Evolutionary conservation across 2,113 vertebrate genomes (phyloP), one percentile per base, ranked within the genome.

Genomic region (Osmerus mordax): DNA sequence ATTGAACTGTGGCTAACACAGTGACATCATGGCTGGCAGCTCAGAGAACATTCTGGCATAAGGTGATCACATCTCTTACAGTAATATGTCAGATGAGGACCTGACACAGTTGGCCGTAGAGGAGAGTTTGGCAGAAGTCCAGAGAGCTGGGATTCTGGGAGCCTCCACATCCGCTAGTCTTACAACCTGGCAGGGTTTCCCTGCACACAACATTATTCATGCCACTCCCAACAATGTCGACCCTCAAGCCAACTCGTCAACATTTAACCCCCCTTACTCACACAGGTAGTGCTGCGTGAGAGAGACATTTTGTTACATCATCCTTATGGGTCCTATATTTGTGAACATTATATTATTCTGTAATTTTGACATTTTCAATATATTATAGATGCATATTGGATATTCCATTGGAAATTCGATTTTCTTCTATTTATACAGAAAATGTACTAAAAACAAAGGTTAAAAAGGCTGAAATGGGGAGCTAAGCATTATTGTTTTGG

Each of bases 81-180:
- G 90, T 21, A 93, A 93, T 74, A 79, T 97, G 80, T 93, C 92
- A 0, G 94, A 95, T 79, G 94, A 95, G 0, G 93, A 95, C 71
- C 91, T 95, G 16, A 81, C 95, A 60, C 91, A 94, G 83, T 88
- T 95, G 92, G 94, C 94, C 75, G 94, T 95, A 0, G 93, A 94
- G 77, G 93, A 93, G 84, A 95, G 94, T 76, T 69, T 96, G 47
- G 76, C 74, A 0, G 92, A 93, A 4, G 23, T 12, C 25, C 60
- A 41, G 63, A 65, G 63, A 65, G 11, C 63, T 65, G 60, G 60
- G 60, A 28, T 13, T 13, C 11, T 62, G 25, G 28, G 60, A 62
- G 23, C 60, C 60, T 62, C 60, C 60, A 62, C 60, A 62, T 62
- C 23, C 5, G 60, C 60, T 62, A 4, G 15, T 18, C n/a, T 58